These are phyloP conservation scores for Rotaria magnacalcarata DNA, from an alignment of 2,888 invertebrate species.

Conservation along the genomic window DNA sequence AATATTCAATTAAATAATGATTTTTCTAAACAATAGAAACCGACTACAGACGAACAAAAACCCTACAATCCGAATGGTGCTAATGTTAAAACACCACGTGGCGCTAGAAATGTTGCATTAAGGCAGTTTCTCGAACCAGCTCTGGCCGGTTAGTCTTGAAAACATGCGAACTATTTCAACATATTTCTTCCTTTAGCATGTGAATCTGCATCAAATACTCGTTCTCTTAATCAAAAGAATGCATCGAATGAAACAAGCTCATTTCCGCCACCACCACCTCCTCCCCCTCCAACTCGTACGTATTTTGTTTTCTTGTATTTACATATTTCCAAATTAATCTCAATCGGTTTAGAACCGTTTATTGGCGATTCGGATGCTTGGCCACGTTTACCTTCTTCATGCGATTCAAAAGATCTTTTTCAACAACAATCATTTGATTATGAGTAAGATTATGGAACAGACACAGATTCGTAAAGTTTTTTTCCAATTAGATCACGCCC, in stretches of 20 bases:
- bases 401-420: neutral
- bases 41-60: neutral
- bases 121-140: conserved; percentile 2
- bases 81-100: neutral
- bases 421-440: neutral
- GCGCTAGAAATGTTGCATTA: neutral
- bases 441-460: neutral
- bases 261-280: neutral
- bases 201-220: neutral
- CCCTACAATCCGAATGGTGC: neutral
- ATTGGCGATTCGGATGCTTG: neutral
- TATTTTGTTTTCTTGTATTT: too few species aligned
- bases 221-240: neutral
- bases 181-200: neutral
- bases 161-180: neutral
- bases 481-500: neutral
- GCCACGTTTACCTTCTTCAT: neutral
- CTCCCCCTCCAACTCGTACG: neutral
- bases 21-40: neutral
- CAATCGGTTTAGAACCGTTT: neutral
- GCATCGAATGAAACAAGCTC: neutral
- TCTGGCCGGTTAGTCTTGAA: neutral
- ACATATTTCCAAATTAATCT: neutral
- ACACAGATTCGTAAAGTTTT: neutral
- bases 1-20: too few species aligned